Evolutionary conservation across 2,113 vertebrate species (phyloP), one percentile per base, ranked within the genome.

Genomic region (Anser brachyrhynchus): DNA sequence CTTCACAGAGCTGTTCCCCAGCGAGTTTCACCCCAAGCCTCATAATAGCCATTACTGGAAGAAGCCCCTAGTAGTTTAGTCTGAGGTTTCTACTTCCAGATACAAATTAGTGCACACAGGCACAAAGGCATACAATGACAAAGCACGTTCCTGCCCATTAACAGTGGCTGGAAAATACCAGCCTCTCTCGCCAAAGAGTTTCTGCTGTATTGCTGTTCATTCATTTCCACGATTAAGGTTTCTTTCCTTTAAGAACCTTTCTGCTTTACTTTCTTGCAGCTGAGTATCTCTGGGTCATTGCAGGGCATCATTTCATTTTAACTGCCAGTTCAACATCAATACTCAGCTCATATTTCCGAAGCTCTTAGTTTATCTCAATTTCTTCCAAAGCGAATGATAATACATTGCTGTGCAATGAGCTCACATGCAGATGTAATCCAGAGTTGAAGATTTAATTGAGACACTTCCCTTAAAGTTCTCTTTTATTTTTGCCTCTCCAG

Each of bases 321-420:
- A 92, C 92, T 93, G 88, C 73, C 89, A 95, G 73, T 84, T 96
- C 59, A 93, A 89, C 87, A 94, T 93, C 91, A 95, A 84, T 85
- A 85, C 86, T 87, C 84, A 64, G 82, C 72, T 94, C 89, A 15
- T 80, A 95, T 92, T 93, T 93, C 93, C 66, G 83, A 81, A 92
- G 87, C 52, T 84, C 76, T 91, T 35, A 2, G 61, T 95, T 88
- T 83, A 90, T 94, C 88, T 92, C 94, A 19, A 85, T 62, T 93
- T 77, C 69, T 76, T 92, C 85, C 84, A 82, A 89, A 95, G 44
- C 1, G 41, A 90, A 67, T 7, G 87, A 90, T 87, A 95, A 92
- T 73, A 95, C 95, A 95, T 97, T 93, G 72, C 81, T 96, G 75
- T 70, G 92, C 83, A 94, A 88, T 96, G 95, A 96, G 92, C 84